Evolutionary conservation across 2,888 invertebrate species (phyloP).

Genomic region (Scaptomyza parva): DNA sequence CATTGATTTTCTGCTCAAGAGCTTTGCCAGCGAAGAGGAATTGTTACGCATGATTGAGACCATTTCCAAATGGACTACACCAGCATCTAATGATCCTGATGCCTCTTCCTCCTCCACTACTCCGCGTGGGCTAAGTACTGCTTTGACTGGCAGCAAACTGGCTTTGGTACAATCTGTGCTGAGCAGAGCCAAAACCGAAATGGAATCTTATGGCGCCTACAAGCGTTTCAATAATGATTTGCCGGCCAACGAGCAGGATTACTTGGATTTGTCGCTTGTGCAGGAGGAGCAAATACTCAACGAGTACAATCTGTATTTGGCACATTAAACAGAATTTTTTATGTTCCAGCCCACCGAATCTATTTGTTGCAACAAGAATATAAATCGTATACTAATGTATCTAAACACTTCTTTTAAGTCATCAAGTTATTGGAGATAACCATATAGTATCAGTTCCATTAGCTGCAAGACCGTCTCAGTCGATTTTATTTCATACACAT

Average conservation of each 20-base stretch:
- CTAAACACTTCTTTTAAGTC: too few species aligned
- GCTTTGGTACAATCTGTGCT: conserved; percentile 57
- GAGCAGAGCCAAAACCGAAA: conserved; percentile 66
- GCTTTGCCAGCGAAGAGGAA: conserved; percentile 67
- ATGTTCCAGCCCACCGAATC: too few species aligned
- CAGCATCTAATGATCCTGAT: conserved; percentile 74
- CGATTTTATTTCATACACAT: too few species aligned
- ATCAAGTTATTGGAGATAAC: too few species aligned
- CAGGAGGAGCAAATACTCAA: conserved; percentile 89
- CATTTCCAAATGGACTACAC: conserved; percentile 71
- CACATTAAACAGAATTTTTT: conserved; percentile 50
- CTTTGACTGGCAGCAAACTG: conserved; percentile 48
- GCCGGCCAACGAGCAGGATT: conserved; percentile 88
- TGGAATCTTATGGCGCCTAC: conserved; percentile 85
- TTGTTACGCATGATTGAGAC: conserved; percentile 73
- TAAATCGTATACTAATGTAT: too few species aligned
- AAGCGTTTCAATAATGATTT: conserved; percentile 87
- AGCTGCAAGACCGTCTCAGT: too few species aligned
- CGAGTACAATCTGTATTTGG: conserved; percentile 88
- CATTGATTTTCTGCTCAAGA: conserved; percentile 87
- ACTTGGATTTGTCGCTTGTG: conserved; percentile 89
- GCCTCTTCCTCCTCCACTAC: conserved; percentile 45
- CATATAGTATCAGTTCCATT: too few species aligned
- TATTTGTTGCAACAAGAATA: too few species aligned
- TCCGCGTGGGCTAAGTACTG: neutral